Evolutionary conservation across 1,140 invertebrate species (phyloP), one percentile per base, ranked within the genome.

Genomic region (Laupala kohalensis): DNA sequence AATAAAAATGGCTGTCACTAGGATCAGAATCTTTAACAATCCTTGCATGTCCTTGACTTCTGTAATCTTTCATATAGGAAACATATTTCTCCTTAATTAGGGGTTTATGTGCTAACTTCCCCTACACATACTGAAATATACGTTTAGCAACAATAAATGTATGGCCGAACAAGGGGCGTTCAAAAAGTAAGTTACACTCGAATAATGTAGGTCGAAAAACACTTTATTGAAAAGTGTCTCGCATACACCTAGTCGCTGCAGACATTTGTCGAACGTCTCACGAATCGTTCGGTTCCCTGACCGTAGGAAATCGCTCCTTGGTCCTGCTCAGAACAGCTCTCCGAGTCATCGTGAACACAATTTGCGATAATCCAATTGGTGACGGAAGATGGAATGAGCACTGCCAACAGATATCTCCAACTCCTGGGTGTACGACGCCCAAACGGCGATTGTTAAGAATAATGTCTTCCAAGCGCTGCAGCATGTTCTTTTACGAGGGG

Each of bases 311-410:
- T 37, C 30, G 30, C 30, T 37, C 30, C 30, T 37, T 37, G 30
- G 30, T 37, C 15, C 30, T 6, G 19, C 64, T 23, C 6, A 64
- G 64, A 64, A 64, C 64, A 19, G 64, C 64, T 64, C 5, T 64
- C n/a, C 15, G 15, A 64, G 62, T 30, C 70, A 70, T 15, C 28
- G 63, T 70, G 24, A 70, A 6, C 29, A 70, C 62, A 62, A 63
- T 64, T 70, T 70, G 9, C 30, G 53, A 70, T 70, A 70, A 70
- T 63, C 23, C 62, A 70, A 25, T 23, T 5, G 19, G 30, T 63
- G 12, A n/a, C 30, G 23, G 30, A 70, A 13, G 27, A 63, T 70
- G 30, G 69, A 53, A 70, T 70, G 67, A 68, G 67, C 67, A 68
- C 12, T 68, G 67, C 25, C 67, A 26, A 68, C 25, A n/a, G 6